Evolutionary conservation across 2,888 invertebrate species (phyloP), one percentile per base, ranked within the genome.

Genomic region (Nemurella pictetii): DNA sequence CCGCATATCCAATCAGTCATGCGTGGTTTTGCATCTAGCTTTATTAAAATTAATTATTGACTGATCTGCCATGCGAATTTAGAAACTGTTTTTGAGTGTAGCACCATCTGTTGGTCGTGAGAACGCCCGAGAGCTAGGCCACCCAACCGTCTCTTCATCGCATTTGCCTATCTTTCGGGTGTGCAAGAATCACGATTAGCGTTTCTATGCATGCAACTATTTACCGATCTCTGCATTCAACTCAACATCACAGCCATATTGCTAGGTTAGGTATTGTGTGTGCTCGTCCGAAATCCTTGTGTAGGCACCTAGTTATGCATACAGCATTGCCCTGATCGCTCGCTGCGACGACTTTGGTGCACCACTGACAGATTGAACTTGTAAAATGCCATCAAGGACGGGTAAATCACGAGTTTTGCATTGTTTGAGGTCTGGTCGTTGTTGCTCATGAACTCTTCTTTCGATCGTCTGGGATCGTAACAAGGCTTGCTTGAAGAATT

Each of bases 301-400:
- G n/a, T n/a, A n/a, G 12, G 55, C 55, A 55, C 20, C 55, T 55
- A 20, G 55, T 20, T 20, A 2, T 55, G 55, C 55, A 55, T 12
- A 55, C 55, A 55, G 20, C 55, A 20, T 55, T 20, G 12, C 5
- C 20, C 9, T 20, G 20, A 55, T 3, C 55, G 9, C 9, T 55
- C 75, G 75, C 9, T 75, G 26, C 75, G 26, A 9, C 75, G 75
- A 9, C 26, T 2, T 20, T 15, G 75, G 25, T 12, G 28, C 15
- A 32, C 80, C 29, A 81, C 80, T 81, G 80, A 81, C 80, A 35
- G 80, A 81, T 81, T 81, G 32, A 81, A 81, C 80, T 35, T 35
- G 80, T 35, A n/a, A 26, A 35, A 7, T 27, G 20, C 25, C 80
- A 32, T 35, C 80, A 81, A 81, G 80, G 80, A 81, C 80, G 32